These are phyloP conservation scores for Lates calcarifer DNA, from an alignment of 2,113 vertebrate species.

Conservation along the genomic window DNA sequence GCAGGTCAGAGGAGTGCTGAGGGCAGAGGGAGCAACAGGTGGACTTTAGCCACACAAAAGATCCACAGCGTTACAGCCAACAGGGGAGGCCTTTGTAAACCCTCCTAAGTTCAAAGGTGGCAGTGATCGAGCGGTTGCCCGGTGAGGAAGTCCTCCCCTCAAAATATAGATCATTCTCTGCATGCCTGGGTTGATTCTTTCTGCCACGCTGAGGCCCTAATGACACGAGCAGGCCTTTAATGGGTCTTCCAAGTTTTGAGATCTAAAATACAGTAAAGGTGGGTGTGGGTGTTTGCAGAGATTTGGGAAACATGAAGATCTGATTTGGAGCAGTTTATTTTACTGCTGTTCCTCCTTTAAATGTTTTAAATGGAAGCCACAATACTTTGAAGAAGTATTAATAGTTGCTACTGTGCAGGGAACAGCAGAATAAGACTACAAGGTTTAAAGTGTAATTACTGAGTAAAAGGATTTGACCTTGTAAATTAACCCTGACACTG, in stretches of 20 bases:
- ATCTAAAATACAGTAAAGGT: conserved; percentile 6
- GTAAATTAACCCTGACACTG: conserved; percentile 68
- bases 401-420: conserved; percentile 12
- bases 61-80: conserved; percentile 24
- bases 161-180: conserved; percentile 73
- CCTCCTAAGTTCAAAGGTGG: conserved; percentile 76
- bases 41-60: conserved; percentile 57
- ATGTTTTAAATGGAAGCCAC: background rate
- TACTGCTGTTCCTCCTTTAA: conserved; percentile 7
- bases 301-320: conserved; percentile 20
- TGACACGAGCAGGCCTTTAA: conserved; percentile 43
- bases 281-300: background rate
- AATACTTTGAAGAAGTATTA: conserved; percentile 21
- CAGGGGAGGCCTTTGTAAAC: conserved; percentile 63
- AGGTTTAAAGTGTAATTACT: conserved; percentile 64
- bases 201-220: conserved; percentile 52
- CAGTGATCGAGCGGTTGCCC: conserved; percentile 77
- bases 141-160: conserved; percentile 62
- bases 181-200: conserved; percentile 62
- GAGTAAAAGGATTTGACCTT: conserved; percentile 60
- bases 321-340: conserved; percentile 12
- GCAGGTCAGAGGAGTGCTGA: conserved; percentile 9
- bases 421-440: conserved; percentile 38
- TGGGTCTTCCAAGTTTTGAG: background rate
- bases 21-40: conserved; percentile 63